These are phyloP conservation scores for Hephaestus fuliginosus DNA, from an alignment of 2,797 vertebrate genomes.

Conservation along the genomic window DNA sequence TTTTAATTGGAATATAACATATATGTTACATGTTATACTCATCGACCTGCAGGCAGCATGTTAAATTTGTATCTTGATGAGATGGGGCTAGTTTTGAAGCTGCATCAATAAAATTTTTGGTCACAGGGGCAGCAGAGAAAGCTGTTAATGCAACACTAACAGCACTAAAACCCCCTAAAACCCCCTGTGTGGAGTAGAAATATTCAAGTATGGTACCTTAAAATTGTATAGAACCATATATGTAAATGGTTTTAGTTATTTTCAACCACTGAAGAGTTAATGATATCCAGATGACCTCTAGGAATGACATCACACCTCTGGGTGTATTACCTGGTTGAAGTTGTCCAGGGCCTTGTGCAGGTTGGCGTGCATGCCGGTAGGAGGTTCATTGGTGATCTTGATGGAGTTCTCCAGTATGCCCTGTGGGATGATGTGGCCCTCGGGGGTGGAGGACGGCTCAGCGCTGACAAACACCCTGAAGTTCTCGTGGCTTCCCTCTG, in stretches of 20 bases:
- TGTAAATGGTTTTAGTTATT: neutral
- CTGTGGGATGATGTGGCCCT: slow-evolving; percentile 93
- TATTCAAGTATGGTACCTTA: neutral
- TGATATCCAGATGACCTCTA: neutral
- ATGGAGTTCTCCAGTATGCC: slow-evolving; percentile 96
- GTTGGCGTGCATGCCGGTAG: slow-evolving; percentile 93
- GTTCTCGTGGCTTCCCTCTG: slow-evolving; percentile 85
- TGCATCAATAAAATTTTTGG: neutral
- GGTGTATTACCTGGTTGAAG: slow-evolving; percentile 91
- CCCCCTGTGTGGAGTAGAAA: neutral
- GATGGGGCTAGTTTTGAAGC: neutral
- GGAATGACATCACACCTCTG: neutral
- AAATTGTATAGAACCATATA: too few relatives aligned
- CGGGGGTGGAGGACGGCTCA: slow-evolving; percentile 89
- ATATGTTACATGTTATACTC: neutral
- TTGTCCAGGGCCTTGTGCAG: slow-evolving; percentile 97
- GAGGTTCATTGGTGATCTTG: slow-evolving; percentile 95
- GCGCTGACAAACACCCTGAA: slow-evolving; percentile 95
- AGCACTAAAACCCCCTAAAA: too few relatives aligned
- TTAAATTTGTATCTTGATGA: neutral
- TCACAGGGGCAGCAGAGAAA: neutral
- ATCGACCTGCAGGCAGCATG: neutral
- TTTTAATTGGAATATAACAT: neutral
- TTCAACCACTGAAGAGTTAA: neutral
- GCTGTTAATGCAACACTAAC: neutral